Evolutionary conservation across 2,113 vertebrate genomes (phyloP).

Genomic region (Thunnus maccoyii): DNA sequence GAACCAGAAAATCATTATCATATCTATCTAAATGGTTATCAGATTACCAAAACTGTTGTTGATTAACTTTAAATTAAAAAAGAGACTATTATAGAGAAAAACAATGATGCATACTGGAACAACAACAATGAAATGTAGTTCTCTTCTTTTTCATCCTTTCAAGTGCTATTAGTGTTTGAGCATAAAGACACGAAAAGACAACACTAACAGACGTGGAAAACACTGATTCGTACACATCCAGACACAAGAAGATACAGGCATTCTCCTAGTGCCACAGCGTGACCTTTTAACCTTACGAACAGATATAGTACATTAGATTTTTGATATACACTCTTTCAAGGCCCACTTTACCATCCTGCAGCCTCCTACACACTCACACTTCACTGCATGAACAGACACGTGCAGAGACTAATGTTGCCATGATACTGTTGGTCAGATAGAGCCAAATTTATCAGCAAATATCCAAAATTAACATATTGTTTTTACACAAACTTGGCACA

Average conservation of each 20-base stretch:
- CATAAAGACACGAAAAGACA: not conserved
- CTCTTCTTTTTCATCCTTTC: not conserved
- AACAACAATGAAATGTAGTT: not conserved
- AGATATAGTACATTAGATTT: not conserved
- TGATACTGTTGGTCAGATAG: slow-evolving; percentile 23
- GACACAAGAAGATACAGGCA: not conserved
- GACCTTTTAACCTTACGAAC: slow-evolving; percentile 11
- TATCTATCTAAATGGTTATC: no score
- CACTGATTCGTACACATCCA: slow-evolving; percentile 10
- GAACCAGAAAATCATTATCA: not conserved
- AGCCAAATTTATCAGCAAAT: not conserved
- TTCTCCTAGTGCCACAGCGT: not conserved
- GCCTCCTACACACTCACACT: slow-evolving; percentile 67
- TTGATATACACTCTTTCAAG: not conserved
- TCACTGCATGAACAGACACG: slow-evolving; percentile 33
- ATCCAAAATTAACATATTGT: slow-evolving; percentile 15
- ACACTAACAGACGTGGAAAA: not conserved
- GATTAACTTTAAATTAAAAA: no score
- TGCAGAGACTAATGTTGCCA: slow-evolving; percentile 55
- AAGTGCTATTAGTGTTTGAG: not conserved
- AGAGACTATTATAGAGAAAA: no score
- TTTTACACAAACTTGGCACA: not conserved
- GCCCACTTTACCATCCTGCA: slow-evolving; percentile 43
- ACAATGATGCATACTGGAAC: no score
- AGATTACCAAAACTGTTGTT: not conserved